Percentiles rank a stretch among this genome's conserved stretches.
Evolutionary conservation across 2,888 invertebrate genomes (phyloP).

Genomic region (Anodontia alba): DNA sequence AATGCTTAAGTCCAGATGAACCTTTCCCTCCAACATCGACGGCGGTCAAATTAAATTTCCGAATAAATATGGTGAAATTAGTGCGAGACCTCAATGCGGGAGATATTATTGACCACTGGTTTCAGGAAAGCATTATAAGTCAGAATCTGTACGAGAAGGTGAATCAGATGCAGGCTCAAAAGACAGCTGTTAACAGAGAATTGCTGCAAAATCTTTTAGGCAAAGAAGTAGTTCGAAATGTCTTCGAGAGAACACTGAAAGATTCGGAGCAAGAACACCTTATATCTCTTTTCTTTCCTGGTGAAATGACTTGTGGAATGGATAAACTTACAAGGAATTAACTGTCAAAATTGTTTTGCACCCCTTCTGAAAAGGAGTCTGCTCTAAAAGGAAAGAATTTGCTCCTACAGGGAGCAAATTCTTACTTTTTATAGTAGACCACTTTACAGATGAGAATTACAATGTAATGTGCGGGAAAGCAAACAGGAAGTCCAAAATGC

Average conservation of each 20-base stretch:
- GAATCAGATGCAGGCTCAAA: too few species aligned
- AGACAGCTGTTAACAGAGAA: not conserved
- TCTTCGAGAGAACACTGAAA: not conserved
- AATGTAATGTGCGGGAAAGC: too few species aligned
- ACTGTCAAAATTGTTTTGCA: too few species aligned
- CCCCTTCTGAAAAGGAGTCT: too few species aligned
- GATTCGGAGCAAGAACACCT: not conserved
- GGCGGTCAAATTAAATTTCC: not conserved
- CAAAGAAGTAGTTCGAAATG: not conserved
- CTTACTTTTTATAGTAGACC: too few species aligned
- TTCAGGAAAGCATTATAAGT: constrained; percentile 3
- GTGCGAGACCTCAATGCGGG: not conserved
- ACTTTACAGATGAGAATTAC: too few species aligned
- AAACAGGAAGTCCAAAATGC: too few species aligned
- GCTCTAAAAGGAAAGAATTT: too few species aligned
- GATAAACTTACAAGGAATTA: too few species aligned
- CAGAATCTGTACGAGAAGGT: not conserved
- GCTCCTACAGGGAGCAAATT: too few species aligned
- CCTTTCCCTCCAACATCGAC: not conserved
- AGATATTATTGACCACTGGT: not conserved
- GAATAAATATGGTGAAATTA: not conserved
- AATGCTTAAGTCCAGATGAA: not conserved
- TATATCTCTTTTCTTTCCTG: not conserved
- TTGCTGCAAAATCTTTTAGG: not conserved
- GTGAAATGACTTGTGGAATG: too few species aligned